Conservation (phyloP, 2,797 vertebrate species). For the Myioborus miniatus region DNA sequence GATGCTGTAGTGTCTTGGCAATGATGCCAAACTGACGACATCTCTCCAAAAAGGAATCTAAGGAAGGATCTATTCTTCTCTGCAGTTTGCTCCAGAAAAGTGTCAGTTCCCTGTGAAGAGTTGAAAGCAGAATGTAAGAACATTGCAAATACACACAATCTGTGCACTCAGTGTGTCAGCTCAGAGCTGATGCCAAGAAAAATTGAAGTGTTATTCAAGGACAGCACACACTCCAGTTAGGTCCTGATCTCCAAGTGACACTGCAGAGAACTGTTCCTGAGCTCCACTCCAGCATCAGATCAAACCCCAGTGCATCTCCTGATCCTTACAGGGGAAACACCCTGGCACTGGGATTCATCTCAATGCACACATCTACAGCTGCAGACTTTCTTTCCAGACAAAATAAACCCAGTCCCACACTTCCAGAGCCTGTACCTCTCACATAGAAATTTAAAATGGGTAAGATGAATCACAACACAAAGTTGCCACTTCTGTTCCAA, state of each 20-base stretch:
- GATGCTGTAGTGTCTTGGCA: slow-evolving; percentile 93
- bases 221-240: not conserved
- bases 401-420: not conserved
- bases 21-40: slow-evolving; percentile 97
- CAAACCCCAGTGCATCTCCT: not conserved
- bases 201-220: not conserved
- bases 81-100: slow-evolving; percentile 98
- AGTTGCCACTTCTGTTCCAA: not conserved
- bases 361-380: not conserved
- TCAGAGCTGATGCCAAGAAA: not conserved
- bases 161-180: not conserved
- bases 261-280: not conserved
- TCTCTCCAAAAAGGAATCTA: slow-evolving; percentile 91
- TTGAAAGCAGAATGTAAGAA: slow-evolving; percentile 20
- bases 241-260: not conserved
- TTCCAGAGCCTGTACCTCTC: not conserved
- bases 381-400: not conserved
- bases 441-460: not conserved
- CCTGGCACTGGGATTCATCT: not conserved
- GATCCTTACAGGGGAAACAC: not conserved
- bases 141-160: not conserved
- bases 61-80: slow-evolving; percentile 90
- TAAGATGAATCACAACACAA: not conserved
- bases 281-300: not conserved
- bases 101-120: slow-evolving; percentile 88